These are phyloP conservation scores for Pseudomyrmex sp. DNA, from an alignment of 1,140 invertebrate genomes.

Conservation along the genomic window DNA sequence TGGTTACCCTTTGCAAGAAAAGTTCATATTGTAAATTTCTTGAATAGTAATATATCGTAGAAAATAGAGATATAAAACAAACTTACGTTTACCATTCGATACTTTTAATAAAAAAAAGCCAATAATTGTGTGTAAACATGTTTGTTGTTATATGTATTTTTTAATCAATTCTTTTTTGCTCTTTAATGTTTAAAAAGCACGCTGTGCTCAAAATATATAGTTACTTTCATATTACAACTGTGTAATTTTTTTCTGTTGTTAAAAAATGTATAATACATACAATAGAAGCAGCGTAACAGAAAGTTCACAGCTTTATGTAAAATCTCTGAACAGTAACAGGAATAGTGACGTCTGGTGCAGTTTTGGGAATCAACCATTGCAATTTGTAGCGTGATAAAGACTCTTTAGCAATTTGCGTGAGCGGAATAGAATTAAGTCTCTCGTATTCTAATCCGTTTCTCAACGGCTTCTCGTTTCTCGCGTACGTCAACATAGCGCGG, in stretches of 20 bases:
- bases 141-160: too few species aligned
- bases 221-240: too few species aligned
- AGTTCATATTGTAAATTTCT: slow-evolving; percentile 14
- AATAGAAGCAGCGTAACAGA: too few species aligned
- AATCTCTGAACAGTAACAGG: not conserved
- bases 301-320: too few species aligned
- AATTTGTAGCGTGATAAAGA: not conserved
- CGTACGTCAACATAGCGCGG: slow-evolving; percentile 5
- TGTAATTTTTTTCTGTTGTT: too few species aligned
- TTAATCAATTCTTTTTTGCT: not conserved
- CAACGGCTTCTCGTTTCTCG: slow-evolving; percentile 11
- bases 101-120: not conserved
- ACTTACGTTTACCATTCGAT: not conserved
- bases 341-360: slow-evolving; percentile 26
- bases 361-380: not conserved
- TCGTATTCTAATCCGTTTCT: slow-evolving; percentile 5
- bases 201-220: not conserved
- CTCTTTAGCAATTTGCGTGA: slow-evolving; percentile 11
- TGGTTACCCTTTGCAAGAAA: not conserved
- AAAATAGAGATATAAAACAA: not conserved
- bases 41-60: slow-evolving; percentile 8
- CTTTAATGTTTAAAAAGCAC: not conserved
- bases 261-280: too few species aligned
- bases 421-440: not conserved
- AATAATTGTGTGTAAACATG: not conserved